Base-by-base conservation (phyloP, 2,113 vertebrate genomes). In the Perca schrenkii region DNA sequence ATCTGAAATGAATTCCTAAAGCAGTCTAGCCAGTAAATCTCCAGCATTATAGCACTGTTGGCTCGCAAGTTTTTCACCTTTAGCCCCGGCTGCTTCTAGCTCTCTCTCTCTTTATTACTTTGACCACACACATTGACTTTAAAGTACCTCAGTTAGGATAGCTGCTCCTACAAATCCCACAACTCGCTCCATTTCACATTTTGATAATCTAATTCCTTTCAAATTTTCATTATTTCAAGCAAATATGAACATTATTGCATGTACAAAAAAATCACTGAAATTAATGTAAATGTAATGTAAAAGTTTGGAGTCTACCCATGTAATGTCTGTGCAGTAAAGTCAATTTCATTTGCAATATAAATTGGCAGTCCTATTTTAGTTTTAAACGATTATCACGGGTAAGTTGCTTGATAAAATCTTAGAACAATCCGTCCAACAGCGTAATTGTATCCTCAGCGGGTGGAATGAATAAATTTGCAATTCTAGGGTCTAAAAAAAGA, bases 101-200 rank as follows among this genome's bases (percentile, higher is more conserved):
- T 25, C 43, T 31, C 74, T 75, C 58, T 61, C 66, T 77, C 70
- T 83, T 77, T 76, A 82, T 80, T 76, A 68, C 79, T 75, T 61
- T 75, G 88, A 78, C 90, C 86, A 86, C 88, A 86, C 85, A 88
- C 83, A 76, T 54, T 80, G 66, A 76, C 65, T 86, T 83, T 68
- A 69, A 76, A 67, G 52, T 68, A 74, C 47, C 57, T 31, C 64
- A 76, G 49, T n/a, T 63, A 69, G 84, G 25, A 56, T 10, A 71
- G 52, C 82, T 70, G 36, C 52, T 66, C 57, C 21, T 43, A 70
- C 56, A 49, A 74, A 80, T 80, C 65, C 61, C 63, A 50, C 62
- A 74, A 22, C 65, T 40, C 5, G 21, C 71, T 67, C 68, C 21
- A 28, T 80, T 75, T 66, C 58, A 72, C 71, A 64, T 53, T 74